These are phyloP conservation scores for Eutrigla gurnardus DNA, from an alignment of 2,797 vertebrate species.

Conservation along the genomic window DNA sequence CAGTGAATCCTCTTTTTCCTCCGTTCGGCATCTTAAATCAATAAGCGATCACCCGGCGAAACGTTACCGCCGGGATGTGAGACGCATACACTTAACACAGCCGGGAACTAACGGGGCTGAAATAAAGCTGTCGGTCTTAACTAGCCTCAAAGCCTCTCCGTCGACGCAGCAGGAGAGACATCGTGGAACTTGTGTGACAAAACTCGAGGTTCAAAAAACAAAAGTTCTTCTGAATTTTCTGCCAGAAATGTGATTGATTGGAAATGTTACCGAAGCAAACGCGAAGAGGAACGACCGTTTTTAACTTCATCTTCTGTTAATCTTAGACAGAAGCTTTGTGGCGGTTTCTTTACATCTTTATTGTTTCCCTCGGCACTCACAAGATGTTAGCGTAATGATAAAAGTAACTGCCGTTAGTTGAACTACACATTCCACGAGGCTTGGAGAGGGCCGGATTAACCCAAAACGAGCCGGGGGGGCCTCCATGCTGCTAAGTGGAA, in stretches of 20 bases:
- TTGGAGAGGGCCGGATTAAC: background rate
- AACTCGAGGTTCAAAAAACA: background rate
- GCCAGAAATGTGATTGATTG: constrained; percentile 6
- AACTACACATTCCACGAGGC: background rate
- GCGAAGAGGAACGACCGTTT: constrained; percentile 6
- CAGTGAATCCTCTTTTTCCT: constrained; percentile 40
- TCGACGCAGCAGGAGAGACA: constrained; percentile 30
- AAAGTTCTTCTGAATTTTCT: constrained; percentile 14
- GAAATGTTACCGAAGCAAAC: background rate
- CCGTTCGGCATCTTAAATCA: constrained; percentile 59
- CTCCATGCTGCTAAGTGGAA: background rate
- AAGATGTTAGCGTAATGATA: background rate
- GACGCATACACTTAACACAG: constrained; percentile 66
- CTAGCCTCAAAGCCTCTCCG: constrained; percentile 39
- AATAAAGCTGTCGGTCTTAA: constrained; percentile 66
- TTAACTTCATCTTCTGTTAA: background rate
- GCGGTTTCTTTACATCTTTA: constrained; percentile 24
- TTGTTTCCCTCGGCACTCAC: constrained; percentile 8
- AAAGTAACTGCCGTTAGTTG: background rate
- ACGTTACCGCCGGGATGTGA: constrained; percentile 54
- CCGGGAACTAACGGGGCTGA: constrained; percentile 52
- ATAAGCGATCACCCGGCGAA: constrained; percentile 56
- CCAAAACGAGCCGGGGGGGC: background rate
- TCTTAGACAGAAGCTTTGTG: constrained; percentile 8
- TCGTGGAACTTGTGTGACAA: background rate